Conservation (phyloP, 53 echinoderm and acorn worm genomes). For the Stichopus horrens region DNA sequence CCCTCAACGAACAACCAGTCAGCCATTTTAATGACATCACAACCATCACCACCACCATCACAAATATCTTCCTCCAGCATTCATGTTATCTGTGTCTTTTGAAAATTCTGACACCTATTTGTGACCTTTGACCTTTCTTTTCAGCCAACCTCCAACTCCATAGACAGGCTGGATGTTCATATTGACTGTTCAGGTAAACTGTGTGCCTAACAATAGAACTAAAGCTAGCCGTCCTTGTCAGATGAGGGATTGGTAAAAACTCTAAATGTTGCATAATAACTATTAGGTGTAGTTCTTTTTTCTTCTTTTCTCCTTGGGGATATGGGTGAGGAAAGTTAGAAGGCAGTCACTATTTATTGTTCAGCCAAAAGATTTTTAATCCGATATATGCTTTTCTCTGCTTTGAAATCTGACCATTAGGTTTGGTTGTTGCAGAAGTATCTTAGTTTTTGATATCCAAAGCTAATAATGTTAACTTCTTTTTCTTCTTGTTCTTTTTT, state of each 20-base stretch:
- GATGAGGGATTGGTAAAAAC: neutral
- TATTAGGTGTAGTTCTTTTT: too few relatives aligned
- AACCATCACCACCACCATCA: neutral
- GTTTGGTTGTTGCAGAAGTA: too few relatives aligned
- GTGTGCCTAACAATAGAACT: neutral
- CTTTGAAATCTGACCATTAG: too few relatives aligned
- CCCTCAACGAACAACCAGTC: neutral
- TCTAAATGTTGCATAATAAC: too few relatives aligned
- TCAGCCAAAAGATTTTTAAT: too few relatives aligned
- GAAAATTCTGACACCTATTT: conserved; percentile 21
- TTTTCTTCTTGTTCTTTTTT: too few relatives aligned
- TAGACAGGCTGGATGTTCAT: conserved; percentile 37
- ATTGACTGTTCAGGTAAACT: conserved; percentile 32
- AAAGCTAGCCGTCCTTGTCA: neutral
- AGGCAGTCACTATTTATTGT: too few relatives aligned
- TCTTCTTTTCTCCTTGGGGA: too few relatives aligned
- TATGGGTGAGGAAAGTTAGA: too few relatives aligned
- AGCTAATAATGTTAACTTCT: too few relatives aligned
- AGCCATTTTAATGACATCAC: neutral
- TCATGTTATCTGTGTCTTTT: neutral
- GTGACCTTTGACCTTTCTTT: conserved; percentile 37
- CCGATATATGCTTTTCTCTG: too few relatives aligned
- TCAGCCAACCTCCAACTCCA: conserved; percentile 43
- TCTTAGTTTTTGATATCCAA: too few relatives aligned
- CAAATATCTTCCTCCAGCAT: neutral